Percentiles rank a stretch among this genome's conserved stretches.
phyloP scores from a whole-genome alignment of 2,113 vertebrate genomes.

The Delphinus delphis region DNA sequence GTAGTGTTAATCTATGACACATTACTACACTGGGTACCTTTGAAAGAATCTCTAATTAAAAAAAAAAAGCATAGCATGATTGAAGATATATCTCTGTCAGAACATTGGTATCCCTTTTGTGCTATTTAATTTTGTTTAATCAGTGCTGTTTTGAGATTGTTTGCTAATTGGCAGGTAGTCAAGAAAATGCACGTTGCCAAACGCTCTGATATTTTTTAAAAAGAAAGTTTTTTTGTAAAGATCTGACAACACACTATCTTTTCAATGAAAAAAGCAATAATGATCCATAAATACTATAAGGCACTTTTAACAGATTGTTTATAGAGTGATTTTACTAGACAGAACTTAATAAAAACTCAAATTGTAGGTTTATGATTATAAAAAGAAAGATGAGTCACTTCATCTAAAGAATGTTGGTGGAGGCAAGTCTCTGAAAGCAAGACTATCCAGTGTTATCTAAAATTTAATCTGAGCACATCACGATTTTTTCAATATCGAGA shows the following conservation, averaged over 20 bases:
- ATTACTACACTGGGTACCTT: conserved; percentile 88
- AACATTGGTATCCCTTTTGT: conserved; percentile 84
- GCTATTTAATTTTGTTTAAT: conserved; percentile 84
- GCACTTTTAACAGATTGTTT: conserved; percentile 88
- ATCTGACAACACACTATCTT: conserved; percentile 85
- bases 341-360: conserved; percentile 78
- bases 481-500: conserved; percentile 75
- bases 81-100: conserved; percentile 79
- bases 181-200: conserved; percentile 86
- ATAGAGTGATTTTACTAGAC: conserved; percentile 84
- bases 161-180: conserved; percentile 87
- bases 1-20: conserved; percentile 86
- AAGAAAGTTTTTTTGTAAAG: conserved; percentile 85
- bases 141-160: conserved; percentile 82
- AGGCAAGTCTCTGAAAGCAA: conserved; percentile 73
- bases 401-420: conserved; percentile 73
- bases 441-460: conserved; percentile 81
- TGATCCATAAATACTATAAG: conserved; percentile 86
- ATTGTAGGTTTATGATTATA: conserved; percentile 73
- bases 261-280: conserved; percentile 90
- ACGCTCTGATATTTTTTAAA: conserved; percentile 88
- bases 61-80: conserved; percentile 82
- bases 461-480: conserved; percentile 83
- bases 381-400: conserved; percentile 66
- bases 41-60: conserved; percentile 82